Percentiles rank a stretch among this genome's conserved stretches.
phyloP scores from a whole-genome alignment of 2,888 invertebrate species.

The Andrena flavipes region DNA sequence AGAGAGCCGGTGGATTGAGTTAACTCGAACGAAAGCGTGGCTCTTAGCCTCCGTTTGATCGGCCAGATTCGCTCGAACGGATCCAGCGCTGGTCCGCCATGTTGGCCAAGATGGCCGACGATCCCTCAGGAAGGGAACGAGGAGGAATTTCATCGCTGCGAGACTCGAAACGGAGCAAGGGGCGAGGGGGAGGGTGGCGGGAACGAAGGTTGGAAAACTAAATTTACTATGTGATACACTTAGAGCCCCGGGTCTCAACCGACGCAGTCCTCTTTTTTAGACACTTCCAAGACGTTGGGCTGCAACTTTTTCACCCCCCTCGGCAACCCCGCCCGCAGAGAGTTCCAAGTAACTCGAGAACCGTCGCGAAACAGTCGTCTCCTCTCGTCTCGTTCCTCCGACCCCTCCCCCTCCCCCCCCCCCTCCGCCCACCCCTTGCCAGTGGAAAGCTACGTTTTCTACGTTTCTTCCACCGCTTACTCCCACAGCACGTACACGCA shows the following conservation, averaged over 20 bases:
- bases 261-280: slow-evolving; percentile 80
- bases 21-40: slow-evolving; percentile 83
- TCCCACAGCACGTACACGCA: slow-evolving; percentile 39
- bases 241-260: slow-evolving; percentile 74
- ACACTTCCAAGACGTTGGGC: slow-evolving; percentile 83
- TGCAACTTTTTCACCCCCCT: slow-evolving; percentile 77
- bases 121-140: slow-evolving; percentile 60
- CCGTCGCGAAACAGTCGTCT: slow-evolving; percentile 66
- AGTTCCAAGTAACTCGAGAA: slow-evolving; percentile 76
- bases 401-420: background rate
- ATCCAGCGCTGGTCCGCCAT: slow-evolving; percentile 74
- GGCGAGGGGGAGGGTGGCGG: slow-evolving; percentile 45
- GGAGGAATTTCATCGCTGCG: slow-evolving; percentile 48
- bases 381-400: slow-evolving; percentile 31
- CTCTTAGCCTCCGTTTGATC: slow-evolving; percentile 85
- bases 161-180: slow-evolving; percentile 28
- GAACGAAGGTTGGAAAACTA: slow-evolving; percentile 81
- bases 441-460: slow-evolving; percentile 34
- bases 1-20: slow-evolving; percentile 80
- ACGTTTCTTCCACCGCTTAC: slow-evolving; percentile 44
- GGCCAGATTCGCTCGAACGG: slow-evolving; percentile 84
- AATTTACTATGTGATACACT: slow-evolving; percentile 85
- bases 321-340: slow-evolving; percentile 34
- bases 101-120: slow-evolving; percentile 68
- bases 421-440: background rate